These are phyloP conservation scores for Vulpes vulpes DNA, from an alignment of 2,113 vertebrate genomes.

Conservation along the genomic window DNA sequence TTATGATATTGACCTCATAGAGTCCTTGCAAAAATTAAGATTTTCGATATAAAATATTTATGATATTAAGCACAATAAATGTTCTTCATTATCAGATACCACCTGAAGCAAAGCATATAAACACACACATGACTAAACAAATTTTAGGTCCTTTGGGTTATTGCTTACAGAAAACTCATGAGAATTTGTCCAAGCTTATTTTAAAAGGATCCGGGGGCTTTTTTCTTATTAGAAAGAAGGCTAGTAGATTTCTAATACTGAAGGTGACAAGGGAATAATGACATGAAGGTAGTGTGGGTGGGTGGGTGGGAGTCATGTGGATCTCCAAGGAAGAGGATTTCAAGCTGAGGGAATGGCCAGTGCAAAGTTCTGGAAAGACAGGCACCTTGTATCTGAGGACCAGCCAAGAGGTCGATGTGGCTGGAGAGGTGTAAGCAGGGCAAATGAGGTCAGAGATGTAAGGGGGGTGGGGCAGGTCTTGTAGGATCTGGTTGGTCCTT, in stretches of 20 bases:
- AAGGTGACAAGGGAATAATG: background rate
- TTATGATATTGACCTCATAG: background rate
- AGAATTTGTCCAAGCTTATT: constrained; percentile 22
- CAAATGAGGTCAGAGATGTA: background rate
- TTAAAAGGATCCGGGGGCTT: background rate
- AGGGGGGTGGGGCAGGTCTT: background rate
- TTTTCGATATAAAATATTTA: background rate
- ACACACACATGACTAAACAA: background rate
- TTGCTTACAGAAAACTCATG: background rate
- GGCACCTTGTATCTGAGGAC: background rate
- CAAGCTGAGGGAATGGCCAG: background rate
- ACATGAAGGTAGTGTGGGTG: background rate
- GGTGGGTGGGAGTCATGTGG: background rate
- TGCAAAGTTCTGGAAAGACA: background rate
- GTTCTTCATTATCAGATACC: background rate
- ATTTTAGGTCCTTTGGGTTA: constrained; percentile 19
- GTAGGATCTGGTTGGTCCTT: background rate
- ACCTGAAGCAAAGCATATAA: background rate
- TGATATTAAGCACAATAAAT: background rate
- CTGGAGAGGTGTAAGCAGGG: background rate
- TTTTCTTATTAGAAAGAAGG: constrained; percentile 15
- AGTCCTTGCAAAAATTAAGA: background rate
- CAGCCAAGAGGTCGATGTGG: background rate
- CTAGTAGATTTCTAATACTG: background rate
- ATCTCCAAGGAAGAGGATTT: background rate